These are phyloP conservation scores for Bellardia bayeri DNA, from an alignment of 2,888 invertebrate genomes.

Conservation along the genomic window DNA sequence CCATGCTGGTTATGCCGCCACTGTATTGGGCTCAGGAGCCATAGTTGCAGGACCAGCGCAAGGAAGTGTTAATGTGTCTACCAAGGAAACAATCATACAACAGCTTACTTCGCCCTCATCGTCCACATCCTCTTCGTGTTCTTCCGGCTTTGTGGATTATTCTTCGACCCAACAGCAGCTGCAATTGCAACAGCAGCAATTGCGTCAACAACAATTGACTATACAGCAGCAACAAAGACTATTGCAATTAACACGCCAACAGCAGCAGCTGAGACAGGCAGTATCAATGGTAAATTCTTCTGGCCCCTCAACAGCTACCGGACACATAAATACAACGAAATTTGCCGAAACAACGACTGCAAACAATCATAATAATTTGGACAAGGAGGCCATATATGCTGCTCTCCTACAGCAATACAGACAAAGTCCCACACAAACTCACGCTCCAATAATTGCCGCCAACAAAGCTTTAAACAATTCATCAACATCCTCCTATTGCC, in stretches of 20 bases:
- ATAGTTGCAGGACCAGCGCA: neutral
- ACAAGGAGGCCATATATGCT: conserved; percentile 82
- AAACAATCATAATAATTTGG: conserved; percentile 72
- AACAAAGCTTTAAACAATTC: conserved; percentile 11
- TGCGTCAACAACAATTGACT: conserved; percentile 74
- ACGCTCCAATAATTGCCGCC: neutral
- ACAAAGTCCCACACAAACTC: conserved; percentile 79
- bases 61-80: conserved; percentile 58
- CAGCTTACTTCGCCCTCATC: conserved; percentile 83
- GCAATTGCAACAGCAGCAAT: conserved; percentile 76
- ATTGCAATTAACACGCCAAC: conserved; percentile 80
- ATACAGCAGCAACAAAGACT: conserved; percentile 79
- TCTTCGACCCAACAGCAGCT: conserved; percentile 69
- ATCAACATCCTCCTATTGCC: conserved; percentile 67
- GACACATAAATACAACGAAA: conserved; percentile 52
- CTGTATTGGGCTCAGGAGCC: conserved; percentile 23
- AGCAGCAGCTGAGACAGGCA: conserved; percentile 80
- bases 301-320: neutral
- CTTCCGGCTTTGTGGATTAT: conserved; percentile 80
- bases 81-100: conserved; percentile 73
- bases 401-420: conserved; percentile 82
- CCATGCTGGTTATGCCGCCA: conserved; percentile 45
- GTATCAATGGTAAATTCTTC: conserved; percentile 74
- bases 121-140: conserved; percentile 64
- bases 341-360: conserved; percentile 63